Conservation (phyloP, 2,797 vertebrate genomes). For the Geotrypetes seraphini region DNA sequence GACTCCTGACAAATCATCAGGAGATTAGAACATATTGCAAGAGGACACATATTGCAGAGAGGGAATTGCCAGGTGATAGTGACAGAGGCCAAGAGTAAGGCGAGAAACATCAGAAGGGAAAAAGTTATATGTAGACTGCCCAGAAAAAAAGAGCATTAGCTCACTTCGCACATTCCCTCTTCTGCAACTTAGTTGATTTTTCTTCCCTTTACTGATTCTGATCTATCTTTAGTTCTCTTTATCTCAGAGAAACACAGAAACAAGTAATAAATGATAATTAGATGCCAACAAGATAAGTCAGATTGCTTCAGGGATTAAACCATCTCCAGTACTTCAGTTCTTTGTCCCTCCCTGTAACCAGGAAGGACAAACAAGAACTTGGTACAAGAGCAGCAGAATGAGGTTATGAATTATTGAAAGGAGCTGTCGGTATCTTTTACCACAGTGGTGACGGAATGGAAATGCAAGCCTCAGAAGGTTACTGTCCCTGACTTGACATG, state of each 20-base stretch:
- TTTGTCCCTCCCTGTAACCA: not conserved
- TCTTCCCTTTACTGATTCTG: too few relatives aligned
- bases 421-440: constrained; percentile 26
- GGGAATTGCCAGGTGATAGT: too few relatives aligned
- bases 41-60: too few relatives aligned
- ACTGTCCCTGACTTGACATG: not conserved
- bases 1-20: too few relatives aligned
- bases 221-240: too few relatives aligned
- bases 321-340: not conserved
- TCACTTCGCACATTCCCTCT: too few relatives aligned
- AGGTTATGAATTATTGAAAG: constrained; percentile 44
- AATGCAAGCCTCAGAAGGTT: not conserved
- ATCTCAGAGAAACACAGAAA: not conserved
- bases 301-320: not conserved
- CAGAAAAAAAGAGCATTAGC: too few relatives aligned
- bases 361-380: not conserved
- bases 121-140: too few relatives aligned
- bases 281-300: not conserved
- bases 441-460: constrained; percentile 15
- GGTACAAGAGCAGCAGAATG: not conserved
- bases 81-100: too few relatives aligned
- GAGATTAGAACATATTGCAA: too few relatives aligned
- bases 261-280: not conserved
- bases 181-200: too few relatives aligned
- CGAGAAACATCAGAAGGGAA: too few relatives aligned